Evolutionary conservation across 2,888 invertebrate species (phyloP).

Genomic region (Amiota minor): DNA sequence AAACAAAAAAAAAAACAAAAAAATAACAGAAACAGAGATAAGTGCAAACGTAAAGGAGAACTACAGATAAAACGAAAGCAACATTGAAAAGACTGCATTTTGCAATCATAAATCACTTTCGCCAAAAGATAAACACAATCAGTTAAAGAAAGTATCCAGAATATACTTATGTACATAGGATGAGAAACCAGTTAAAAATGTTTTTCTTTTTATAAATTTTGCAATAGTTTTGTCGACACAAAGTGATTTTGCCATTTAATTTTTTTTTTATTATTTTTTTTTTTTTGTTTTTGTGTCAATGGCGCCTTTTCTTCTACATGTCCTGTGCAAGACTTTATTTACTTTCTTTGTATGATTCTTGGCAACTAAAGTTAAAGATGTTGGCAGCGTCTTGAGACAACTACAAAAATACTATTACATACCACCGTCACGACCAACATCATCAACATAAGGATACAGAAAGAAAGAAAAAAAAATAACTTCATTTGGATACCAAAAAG

Average conservation of each 20-base stretch:
- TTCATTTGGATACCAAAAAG: neutral
- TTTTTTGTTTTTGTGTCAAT: neutral
- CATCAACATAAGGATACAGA: neutral
- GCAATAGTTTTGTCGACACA: neutral
- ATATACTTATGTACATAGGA: too few species aligned
- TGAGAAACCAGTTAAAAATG: neutral
- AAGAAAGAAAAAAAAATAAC: neutral
- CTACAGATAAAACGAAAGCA: neutral
- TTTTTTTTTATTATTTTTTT: neutral
- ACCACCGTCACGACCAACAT: neutral
- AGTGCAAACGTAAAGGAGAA: neutral
- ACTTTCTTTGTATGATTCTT: too few species aligned
- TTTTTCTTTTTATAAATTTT: neutral
- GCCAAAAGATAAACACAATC: constrained; percentile 20
- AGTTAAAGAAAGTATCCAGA: neutral
- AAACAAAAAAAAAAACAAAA: neutral
- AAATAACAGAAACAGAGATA: too few species aligned
- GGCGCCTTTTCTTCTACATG: neutral
- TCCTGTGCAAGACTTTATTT: too few species aligned
- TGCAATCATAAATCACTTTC: constrained; percentile 26
- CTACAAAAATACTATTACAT: too few species aligned
- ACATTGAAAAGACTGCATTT: neutral
- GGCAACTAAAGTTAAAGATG: too few species aligned
- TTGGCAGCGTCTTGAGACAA: too few species aligned
- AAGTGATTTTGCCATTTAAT: neutral